phyloP scores from a whole-genome alignment of 2,113 vertebrate species.

The Sinocyclocheilus anophthalmus region DNA sequence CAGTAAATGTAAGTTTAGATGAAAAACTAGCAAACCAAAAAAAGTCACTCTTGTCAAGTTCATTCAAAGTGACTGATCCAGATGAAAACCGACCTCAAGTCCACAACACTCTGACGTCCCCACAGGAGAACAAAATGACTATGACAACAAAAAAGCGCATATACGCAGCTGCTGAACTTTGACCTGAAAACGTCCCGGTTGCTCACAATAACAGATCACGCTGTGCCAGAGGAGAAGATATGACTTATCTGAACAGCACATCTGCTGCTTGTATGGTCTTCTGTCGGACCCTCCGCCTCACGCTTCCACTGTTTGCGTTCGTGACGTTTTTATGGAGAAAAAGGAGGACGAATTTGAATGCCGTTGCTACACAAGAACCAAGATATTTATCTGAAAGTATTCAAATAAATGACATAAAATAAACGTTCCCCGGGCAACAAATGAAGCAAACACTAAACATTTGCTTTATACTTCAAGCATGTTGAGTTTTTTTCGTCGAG shows the following conservation, averaged over 20 bases:
- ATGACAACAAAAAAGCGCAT: neutral
- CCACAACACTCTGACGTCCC: neutral
- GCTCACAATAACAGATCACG: slow-evolving; percentile 53
- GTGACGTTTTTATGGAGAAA: slow-evolving; percentile 13
- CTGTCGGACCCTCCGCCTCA: slow-evolving; percentile 21
- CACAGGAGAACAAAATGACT: neutral
- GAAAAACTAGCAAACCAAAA: neutral
- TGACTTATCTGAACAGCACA: slow-evolving; percentile 63
- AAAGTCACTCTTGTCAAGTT: neutral
- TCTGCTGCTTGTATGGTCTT: slow-evolving; percentile 51
- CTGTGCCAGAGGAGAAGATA: slow-evolving; percentile 65
- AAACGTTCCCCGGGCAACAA: neutral
- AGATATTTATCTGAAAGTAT: neutral
- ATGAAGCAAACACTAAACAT: neutral
- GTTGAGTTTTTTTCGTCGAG: neutral
- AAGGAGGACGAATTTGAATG: neutral
- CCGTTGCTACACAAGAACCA: neutral
- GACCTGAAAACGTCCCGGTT: slow-evolving; percentile 69
- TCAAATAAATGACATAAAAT: neutral
- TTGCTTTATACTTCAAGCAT: neutral
- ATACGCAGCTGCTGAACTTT: slow-evolving; percentile 63
- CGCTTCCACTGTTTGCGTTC: slow-evolving; percentile 43
- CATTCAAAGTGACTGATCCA: neutral
- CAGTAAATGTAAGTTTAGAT: neutral
- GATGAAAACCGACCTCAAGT: neutral